Evolutionary conservation across 2,113 vertebrate species (phyloP), one percentile per base, ranked within the genome.

Genomic region (Orthonyx spaldingii): DNA sequence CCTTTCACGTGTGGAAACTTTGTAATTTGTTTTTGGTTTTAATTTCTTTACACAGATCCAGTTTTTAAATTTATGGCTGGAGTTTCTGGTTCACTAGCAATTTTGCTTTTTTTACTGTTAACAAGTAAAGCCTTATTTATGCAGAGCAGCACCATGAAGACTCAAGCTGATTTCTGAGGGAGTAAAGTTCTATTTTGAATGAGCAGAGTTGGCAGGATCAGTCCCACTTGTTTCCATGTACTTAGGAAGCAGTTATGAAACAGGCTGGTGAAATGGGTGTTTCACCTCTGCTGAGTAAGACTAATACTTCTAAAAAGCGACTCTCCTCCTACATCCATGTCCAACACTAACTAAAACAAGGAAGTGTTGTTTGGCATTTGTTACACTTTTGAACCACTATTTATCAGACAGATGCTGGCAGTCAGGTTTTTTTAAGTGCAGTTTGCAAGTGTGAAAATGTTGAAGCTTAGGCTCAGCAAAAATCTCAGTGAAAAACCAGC

Each of bases 281-380:
- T 86, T 93, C 49, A 74, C 28, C 50, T 84, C 26, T 57, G 33
- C 63, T 61, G 65, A 94, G 33, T 70, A 90, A 90, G 32, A 59
- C 49, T 83, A 65, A 74, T 64, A 66, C 32, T 66, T 86, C 57
- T 71, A 11, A 66, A 93, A 89, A 71, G 19, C 53, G 33, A 14
- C 15, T 57, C 50, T 86, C 83, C 49, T 95, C 16, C 74, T 50
- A 39, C 61, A 65, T 69, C 70, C 63, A 24, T 4, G 11, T 71
- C 76, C 88, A 87, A 66, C 33, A 60, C 55, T 33, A 71, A 70
- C 79, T 87, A 55, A 84, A 93, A 59, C 68, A 90, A 82, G 42
- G 59, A 96, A 75, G 41, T 41, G 46, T 49, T 93, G 92, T 68
- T 90, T 84, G 76, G 90, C 86, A 50, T 89, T 94, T 94, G 63